Evolutionary conservation across 2,888 invertebrate species (phyloP).

Genomic region (Stictocephala bisonia): DNA sequence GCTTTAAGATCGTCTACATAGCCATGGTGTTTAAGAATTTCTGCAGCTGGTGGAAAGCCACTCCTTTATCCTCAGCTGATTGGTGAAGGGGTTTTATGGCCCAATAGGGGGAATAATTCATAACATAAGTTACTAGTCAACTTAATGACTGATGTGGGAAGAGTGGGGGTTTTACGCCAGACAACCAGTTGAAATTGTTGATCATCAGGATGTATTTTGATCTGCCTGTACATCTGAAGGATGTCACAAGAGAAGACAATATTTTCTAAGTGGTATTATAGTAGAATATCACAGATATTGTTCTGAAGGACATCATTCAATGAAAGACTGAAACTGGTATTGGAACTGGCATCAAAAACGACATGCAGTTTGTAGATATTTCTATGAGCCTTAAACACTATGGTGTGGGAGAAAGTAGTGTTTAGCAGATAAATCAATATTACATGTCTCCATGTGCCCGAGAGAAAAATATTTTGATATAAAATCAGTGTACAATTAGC

Average conservation of each 20-base stretch:
- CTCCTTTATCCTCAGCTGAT: neutral
- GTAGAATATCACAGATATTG: neutral
- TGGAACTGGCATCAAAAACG: neutral
- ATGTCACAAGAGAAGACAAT: slow-evolving; percentile 28
- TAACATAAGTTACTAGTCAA: slow-evolving; percentile 6
- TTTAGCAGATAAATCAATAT: no score
- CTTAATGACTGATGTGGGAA: neutral
- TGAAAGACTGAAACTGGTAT: no score
- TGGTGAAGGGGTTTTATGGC: neutral
- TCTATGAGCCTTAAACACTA: no score
- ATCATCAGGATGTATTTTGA: slow-evolving; percentile 15
- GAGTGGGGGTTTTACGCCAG: slow-evolving; percentile 7
- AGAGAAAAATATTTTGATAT: no score
- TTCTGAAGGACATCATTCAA: neutral
- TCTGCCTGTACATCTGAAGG: slow-evolving; percentile 35
- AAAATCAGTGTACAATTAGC: no score
- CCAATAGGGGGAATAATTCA: neutral
- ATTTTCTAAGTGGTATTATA: neutral
- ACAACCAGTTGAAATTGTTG: slow-evolving; percentile 23
- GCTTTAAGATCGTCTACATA: neutral
- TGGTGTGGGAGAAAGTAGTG: no score
- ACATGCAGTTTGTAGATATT: neutral
- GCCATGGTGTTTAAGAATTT: neutral
- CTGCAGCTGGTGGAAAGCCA: neutral
- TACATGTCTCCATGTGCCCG: no score